Percentiles rank a stretch among this genome's conserved stretches.
phyloP scores from a whole-genome alignment of 2,797 vertebrate genomes.

The Ctenopoma kingsleyae region DNA sequence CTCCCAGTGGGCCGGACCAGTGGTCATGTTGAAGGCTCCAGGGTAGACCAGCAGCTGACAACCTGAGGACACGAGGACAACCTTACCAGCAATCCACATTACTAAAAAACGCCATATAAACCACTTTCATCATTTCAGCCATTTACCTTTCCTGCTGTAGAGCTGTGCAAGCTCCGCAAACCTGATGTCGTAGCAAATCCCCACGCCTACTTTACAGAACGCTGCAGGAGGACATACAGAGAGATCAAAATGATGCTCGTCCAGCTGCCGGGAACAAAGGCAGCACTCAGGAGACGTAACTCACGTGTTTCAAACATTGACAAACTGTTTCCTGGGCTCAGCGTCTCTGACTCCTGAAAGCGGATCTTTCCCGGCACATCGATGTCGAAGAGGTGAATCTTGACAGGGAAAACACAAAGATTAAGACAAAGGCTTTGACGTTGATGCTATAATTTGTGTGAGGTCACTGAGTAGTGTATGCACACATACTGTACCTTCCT shows the following conservation, averaged over 20 bases:
- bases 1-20: constrained; percentile 97
- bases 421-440: background rate
- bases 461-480: background rate
- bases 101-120: accelerated
- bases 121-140: background rate
- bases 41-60: constrained; percentile 96
- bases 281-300: constrained; percentile 48
- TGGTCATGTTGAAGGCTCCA: constrained; percentile 98
- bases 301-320: constrained; percentile 94
- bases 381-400: constrained; percentile 98
- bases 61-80: constrained; percentile 75
- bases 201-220: constrained; percentile 96
- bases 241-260: background rate
- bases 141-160: constrained; percentile 91
- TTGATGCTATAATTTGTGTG: background rate
- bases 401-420: constrained; percentile 3
- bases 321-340: constrained; percentile 90
- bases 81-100: background rate
- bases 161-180: constrained; percentile 97
- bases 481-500: constrained; percentile 89
- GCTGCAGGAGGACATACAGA: constrained; percentile 79
- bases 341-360: constrained; percentile 95
- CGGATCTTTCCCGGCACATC: constrained; percentile 94
- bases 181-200: constrained; percentile 97
- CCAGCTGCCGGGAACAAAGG: background rate